Evolutionary conservation across 2,888 invertebrate genomes (phyloP), one percentile per base, ranked within the genome.

Genomic region (Nesidiocoris tenuis): DNA sequence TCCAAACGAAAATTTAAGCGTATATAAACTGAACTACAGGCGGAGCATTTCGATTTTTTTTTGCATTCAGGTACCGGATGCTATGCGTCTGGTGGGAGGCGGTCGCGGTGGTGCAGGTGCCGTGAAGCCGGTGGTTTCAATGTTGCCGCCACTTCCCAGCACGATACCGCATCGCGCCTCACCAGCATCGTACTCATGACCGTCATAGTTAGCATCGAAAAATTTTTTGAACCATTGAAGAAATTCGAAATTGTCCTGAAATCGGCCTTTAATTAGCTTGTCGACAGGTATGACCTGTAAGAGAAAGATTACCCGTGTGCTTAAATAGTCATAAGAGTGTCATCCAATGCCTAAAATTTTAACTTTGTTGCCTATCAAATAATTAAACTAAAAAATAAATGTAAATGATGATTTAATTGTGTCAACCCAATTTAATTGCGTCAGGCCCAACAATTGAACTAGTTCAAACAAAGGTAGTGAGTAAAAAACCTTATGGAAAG

Each of bases 161-260:
- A 88, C 87, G 82, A 93, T 86, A 81, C 94, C 93, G 80, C 92
- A 92, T 77, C 98, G 90, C 76, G 94, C 94, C 80, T 93, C 93
- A 80, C 92, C 86, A 74, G 96, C 94, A 84, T 98, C 95, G 86
- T 99, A 99, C 81, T 96, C 96, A 82, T 93, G 91, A 80, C 97
- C 98, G 85, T 97, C 96, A 86, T 98, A 99, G 88, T 99, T 99
- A 81, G 98, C 98, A 87, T 99, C 99, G 86, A 98, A 99, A 88
- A 99, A 98, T 86, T 98, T 98, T 90, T 99, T 99, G 89, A 99
- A 99, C 99, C 99, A 99, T 88, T 99, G 99, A 82, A 99, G 92
- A 88, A 99, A 99, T 87, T 99, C 99, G 90, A 99, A 99, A 88
- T 99, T 99, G 88, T 99, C 99, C 90, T 99, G 99, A 87, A 99